Evolutionary conservation across 2,888 invertebrate genomes (phyloP).

Genomic region (Clunio marinus): DNA sequence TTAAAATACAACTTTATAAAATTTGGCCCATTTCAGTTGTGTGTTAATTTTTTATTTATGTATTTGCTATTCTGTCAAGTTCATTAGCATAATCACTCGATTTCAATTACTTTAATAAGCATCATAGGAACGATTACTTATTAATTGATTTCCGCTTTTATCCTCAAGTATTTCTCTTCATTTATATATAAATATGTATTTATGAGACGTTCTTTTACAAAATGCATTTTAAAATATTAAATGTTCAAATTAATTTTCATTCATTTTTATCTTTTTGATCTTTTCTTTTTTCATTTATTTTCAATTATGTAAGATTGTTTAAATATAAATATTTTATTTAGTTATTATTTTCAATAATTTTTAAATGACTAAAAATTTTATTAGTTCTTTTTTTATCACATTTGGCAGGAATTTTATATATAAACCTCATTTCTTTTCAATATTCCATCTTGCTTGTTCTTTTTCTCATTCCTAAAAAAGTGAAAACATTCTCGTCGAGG

Average conservation of each 20-base stretch:
- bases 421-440: conserved; percentile 11
- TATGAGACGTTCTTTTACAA: conserved; percentile 15
- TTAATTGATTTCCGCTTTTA: background rate
- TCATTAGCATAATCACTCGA: background rate
- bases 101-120: background rate
- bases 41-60: background rate
- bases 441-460: background rate
- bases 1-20: conserved; percentile 38
- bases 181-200: conserved; percentile 3
- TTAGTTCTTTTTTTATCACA: conserved; percentile 21
- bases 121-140: background rate
- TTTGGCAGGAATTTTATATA: conserved; percentile 36
- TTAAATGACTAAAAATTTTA: conserved; percentile 3
- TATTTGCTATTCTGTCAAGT: background rate
- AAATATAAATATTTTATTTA: conserved; percentile 32
- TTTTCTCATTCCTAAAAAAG: conserved; percentile 16
- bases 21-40: conserved; percentile 38
- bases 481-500: conserved; percentile 5
- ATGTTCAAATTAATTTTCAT: conserved; percentile 18
- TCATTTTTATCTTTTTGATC: conserved; percentile 4
- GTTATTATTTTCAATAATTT: too few species aligned
- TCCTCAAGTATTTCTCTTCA: background rate
- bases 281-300: conserved; percentile 5
- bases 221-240: conserved; percentile 35
- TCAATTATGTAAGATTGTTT: background rate